These are phyloP conservation scores for Ischnus inquisitorius DNA, from an alignment of 2,888 invertebrate genomes.

Conservation along the genomic window DNA sequence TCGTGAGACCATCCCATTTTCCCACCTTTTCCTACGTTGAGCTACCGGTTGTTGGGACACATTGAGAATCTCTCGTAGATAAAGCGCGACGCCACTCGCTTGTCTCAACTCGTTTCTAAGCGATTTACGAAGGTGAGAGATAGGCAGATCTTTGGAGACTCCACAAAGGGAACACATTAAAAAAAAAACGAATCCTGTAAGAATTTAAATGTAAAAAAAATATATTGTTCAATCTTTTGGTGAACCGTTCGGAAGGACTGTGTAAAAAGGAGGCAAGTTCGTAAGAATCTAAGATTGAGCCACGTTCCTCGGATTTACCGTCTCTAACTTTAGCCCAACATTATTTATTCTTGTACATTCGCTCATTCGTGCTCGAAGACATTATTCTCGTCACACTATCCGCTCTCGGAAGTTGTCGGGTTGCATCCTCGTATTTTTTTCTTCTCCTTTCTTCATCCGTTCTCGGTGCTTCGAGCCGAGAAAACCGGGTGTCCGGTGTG, in stretches of 20 bases:
- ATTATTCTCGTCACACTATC: slow-evolving; percentile 70
- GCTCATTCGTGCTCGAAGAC: slow-evolving; percentile 35
- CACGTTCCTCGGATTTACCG: background rate
- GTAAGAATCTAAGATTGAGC: background rate
- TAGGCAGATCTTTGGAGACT: too few species aligned
- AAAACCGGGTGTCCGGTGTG: slow-evolving; percentile 65
- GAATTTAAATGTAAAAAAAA: too few species aligned
- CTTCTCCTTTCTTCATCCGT: slow-evolving; percentile 36
- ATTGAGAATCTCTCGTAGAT: slow-evolving; percentile 52
- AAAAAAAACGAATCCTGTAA: too few species aligned
- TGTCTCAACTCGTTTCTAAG: background rate
- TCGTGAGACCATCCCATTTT: too few species aligned
- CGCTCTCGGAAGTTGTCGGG: slow-evolving; percentile 59
- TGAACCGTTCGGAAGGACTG: too few species aligned
- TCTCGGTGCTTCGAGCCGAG: slow-evolving; percentile 36
- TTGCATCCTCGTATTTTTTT: slow-evolving; percentile 54
- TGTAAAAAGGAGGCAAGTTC: background rate
- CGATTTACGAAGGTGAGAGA: background rate
- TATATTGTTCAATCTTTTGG: too few species aligned
- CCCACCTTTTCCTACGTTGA: too few species aligned
- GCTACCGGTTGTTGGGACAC: slow-evolving; percentile 19
- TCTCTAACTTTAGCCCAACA: background rate
- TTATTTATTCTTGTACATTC: slow-evolving; percentile 32
- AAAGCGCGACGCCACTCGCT: slow-evolving; percentile 12
- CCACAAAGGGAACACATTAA: too few species aligned